A percentile compares a stretch with the other conserved stretches of the same genome.
These are phyloP conservation scores for Tachuris rubrigastra DNA, from an alignment of 2,113 vertebrate species.

Conservation along the genomic window DNA sequence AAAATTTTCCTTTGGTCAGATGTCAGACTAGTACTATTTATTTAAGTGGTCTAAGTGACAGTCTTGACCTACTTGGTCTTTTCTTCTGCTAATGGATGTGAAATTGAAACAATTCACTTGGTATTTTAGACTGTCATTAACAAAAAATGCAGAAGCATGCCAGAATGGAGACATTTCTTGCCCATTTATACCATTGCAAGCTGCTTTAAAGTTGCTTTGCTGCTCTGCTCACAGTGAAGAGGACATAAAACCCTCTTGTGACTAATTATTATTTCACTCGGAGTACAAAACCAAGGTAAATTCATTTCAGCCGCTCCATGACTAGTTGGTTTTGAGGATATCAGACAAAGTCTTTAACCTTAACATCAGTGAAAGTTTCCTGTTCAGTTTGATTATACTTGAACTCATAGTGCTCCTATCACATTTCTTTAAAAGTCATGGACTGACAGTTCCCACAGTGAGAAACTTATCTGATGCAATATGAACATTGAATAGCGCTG, in stretches of 20 bases:
- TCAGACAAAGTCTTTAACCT: background rate
- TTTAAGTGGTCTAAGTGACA: conserved; percentile 51
- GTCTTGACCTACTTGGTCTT: conserved; percentile 36
- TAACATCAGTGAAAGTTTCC: background rate
- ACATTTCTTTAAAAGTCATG: background rate
- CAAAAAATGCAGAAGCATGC: conserved; percentile 25
- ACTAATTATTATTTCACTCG: background rate
- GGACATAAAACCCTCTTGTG: background rate
- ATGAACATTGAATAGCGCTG: background rate
- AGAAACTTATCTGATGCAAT: background rate
- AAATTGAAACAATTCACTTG: conserved; percentile 54
- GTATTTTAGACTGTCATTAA: conserved; percentile 27
- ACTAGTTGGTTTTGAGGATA: background rate
- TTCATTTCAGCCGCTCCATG: background rate
- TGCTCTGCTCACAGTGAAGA: background rate
- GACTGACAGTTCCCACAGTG: background rate
- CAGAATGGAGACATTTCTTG: conserved; percentile 15
- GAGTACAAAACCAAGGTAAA: conserved; percentile 3
- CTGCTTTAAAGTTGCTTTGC: conserved; percentile 19
- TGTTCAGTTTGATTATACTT: background rate
- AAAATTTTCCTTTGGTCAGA: background rate
- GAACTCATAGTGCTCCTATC: background rate
- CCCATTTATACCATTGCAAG: conserved; percentile 1
- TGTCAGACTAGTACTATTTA: conserved; percentile 48
- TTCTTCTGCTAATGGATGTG: conserved; percentile 35